Percentiles rank a stretch among this genome's conserved stretches.
Conservation (phyloP, 2,888 invertebrate genomes). For the Lithophane semibrunnea region DNA sequence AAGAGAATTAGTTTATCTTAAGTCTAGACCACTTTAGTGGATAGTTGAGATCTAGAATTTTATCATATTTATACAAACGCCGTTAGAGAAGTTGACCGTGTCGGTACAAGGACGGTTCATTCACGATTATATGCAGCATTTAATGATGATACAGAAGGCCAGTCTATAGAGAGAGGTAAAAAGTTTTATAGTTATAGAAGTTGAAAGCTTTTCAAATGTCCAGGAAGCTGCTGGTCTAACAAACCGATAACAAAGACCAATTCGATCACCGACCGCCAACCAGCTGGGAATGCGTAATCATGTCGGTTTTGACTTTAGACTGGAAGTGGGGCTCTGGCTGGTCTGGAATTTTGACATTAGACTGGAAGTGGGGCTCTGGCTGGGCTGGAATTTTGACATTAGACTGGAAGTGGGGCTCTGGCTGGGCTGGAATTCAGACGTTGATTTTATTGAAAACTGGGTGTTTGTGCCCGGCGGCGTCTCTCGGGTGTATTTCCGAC, state of each 20-base stretch:
- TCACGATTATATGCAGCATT: slow-evolving; percentile 15
- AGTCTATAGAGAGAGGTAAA: not conserved
- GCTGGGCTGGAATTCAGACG: too few species aligned
- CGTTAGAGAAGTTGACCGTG: slow-evolving; percentile 12
- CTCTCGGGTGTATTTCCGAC: too few species aligned
- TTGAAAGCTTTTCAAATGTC: not conserved
- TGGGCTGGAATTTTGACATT: too few species aligned
- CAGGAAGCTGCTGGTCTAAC: not conserved
- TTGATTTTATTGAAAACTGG: too few species aligned
- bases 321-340: too few species aligned
- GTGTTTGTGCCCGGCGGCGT: too few species aligned
- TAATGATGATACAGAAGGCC: not conserved
- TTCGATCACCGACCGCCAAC: not conserved
- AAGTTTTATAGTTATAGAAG: not conserved
- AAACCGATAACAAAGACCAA: not conserved
- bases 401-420: too few species aligned
- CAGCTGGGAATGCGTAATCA: not conserved
- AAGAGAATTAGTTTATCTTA: slow-evolving; percentile 14
- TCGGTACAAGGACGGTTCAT: slow-evolving; percentile 33
- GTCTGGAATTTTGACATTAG: too few species aligned
- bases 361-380: too few species aligned
- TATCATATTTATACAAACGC: slow-evolving; percentile 16
- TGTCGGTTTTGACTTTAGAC: too few species aligned
- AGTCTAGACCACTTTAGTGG: not conserved
- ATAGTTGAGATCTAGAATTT: not conserved